A percentile compares a stretch with the other conserved stretches of the same genome.
Conservation (phyloP, 37 sponge, comb jelly and placozoan genomes). For the Geodia barretti region DNA sequence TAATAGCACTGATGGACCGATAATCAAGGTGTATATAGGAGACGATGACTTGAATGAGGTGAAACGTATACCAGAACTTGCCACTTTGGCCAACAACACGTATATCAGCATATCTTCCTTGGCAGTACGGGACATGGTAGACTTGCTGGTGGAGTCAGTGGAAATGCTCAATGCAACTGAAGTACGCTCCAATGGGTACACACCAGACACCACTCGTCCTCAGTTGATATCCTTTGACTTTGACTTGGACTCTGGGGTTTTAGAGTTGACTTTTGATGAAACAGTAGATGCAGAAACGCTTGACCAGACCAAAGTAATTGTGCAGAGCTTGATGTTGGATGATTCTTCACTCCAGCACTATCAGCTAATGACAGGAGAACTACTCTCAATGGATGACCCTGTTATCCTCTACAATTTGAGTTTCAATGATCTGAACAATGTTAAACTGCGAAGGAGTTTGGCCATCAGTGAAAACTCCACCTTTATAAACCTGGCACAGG, state of each 20-base stretch:
- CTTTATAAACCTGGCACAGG: slow-evolving; percentile 36
- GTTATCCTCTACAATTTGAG: slow-evolving; percentile 40
- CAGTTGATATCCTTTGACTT: slow-evolving; percentile 66
- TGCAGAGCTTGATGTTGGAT: slow-evolving; percentile 38
- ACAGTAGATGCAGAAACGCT: slow-evolving; percentile 78
- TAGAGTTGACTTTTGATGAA: slow-evolving; percentile 84
- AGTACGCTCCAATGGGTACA: slow-evolving; percentile 20
- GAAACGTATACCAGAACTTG: slow-evolving; percentile 62
- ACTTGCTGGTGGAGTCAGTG: slow-evolving; percentile 48
- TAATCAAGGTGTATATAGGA: slow-evolving; percentile 64
- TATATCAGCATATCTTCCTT: slow-evolving; percentile 50
- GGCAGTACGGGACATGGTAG: slow-evolving; percentile 71
- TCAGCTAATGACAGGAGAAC: slow-evolving; percentile 41
- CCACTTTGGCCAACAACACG: slow-evolving; percentile 60
- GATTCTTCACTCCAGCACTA: neutral
- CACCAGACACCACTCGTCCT: slow-evolving; percentile 68
- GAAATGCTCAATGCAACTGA: slow-evolving; percentile 19
- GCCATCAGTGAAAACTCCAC: slow-evolving; percentile 60
- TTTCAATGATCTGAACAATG: slow-evolving; percentile 66
- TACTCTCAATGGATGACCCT: slow-evolving; percentile 51
- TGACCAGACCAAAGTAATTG: slow-evolving; percentile 42
- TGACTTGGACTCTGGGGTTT: slow-evolving; percentile 77
- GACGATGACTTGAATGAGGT: slow-evolving; percentile 69
- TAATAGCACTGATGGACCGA: slow-evolving; percentile 67
- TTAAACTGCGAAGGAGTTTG: slow-evolving; percentile 56